Conservation (phyloP, 2,888 invertebrate species). For the Agrypnus murinus region DNA sequence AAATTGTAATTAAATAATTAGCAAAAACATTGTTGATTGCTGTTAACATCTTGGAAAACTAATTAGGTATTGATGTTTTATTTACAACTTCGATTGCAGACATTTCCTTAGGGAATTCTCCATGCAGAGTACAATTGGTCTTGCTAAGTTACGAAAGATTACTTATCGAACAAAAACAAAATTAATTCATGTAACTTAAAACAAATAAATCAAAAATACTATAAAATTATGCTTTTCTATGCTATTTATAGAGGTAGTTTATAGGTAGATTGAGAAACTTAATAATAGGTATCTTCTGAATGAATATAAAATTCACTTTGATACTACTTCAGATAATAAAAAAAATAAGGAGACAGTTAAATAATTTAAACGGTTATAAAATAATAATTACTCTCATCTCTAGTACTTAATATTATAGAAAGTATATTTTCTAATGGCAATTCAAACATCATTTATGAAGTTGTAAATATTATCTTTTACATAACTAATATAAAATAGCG, state of each 20-base stretch:
- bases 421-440: not conserved
- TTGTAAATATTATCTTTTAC: not conserved
- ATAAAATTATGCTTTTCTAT: constrained; percentile 1
- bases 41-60: too few relatives aligned
- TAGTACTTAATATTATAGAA: too few relatives aligned
- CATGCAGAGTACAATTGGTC: not conserved
- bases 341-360: too few relatives aligned
- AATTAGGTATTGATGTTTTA: too few relatives aligned
- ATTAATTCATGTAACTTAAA: constrained; percentile 8
- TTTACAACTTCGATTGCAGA: not conserved
- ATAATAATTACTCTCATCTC: too few relatives aligned
- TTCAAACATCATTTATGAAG: not conserved
- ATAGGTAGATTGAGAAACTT: too few relatives aligned
- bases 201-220: constrained; percentile 12
- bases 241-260: not conserved
- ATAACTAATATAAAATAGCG: not conserved
- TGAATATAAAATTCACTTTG: too few relatives aligned
- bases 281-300: too few relatives aligned
- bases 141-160: constrained; percentile 5
- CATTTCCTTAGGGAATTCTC: not conserved
- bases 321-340: too few relatives aligned
- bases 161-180: constrained; percentile 3
- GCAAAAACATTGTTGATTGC: too few relatives aligned
- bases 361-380: too few relatives aligned
- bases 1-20: too few relatives aligned